A percentile compares a stretch with the other conserved stretches of the same genome.
phyloP scores from a whole-genome alignment of 2,888 invertebrate species.

The Anticlea derivata region DNA sequence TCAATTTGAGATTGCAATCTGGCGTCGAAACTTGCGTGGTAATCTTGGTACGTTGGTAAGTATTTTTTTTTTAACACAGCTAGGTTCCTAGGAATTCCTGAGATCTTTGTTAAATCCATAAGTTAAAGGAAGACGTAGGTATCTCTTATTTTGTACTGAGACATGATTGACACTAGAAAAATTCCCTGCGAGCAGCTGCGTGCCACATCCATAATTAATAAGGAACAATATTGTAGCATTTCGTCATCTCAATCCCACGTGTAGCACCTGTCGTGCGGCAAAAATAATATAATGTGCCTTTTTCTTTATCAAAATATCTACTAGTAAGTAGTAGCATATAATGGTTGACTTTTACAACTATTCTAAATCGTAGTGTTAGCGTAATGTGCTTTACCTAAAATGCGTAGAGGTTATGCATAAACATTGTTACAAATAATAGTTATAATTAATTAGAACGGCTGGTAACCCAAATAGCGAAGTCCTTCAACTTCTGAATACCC shows the following conservation, averaged over 20 bases:
- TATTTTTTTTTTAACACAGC: too few species aligned
- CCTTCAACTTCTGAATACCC: conserved; percentile 27
- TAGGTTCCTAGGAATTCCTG: too few species aligned
- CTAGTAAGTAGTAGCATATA: too few species aligned
- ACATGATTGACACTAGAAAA: conserved; percentile 5
- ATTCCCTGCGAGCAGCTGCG: conserved; percentile 13
- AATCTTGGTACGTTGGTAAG: too few species aligned
- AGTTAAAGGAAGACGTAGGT: too few species aligned
- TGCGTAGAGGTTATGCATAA: background rate
- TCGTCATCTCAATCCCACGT: conserved; percentile 2
- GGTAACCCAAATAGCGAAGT: conserved; percentile 26
- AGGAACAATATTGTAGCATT: conserved; percentile 12
- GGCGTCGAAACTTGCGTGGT: background rate
- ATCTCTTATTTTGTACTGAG: background rate
- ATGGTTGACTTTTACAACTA: too few species aligned
- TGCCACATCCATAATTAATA: conserved; percentile 28
- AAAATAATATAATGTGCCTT: conserved; percentile 2
- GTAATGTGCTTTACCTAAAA: too few species aligned
- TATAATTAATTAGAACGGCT: conserved; percentile 22
- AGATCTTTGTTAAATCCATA: background rate
- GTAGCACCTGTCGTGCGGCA: conserved; percentile 12
- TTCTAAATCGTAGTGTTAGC: too few species aligned
- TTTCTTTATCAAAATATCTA: too few species aligned
- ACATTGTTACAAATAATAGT: conserved; percentile 18
- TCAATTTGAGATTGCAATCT: conserved; percentile 6